A percentile compares a stretch with the other conserved stretches of the same genome.
These are phyloP conservation scores for Rousettus leschenaultii DNA, from an alignment of 2,113 vertebrate species.

Conservation along the genomic window DNA sequence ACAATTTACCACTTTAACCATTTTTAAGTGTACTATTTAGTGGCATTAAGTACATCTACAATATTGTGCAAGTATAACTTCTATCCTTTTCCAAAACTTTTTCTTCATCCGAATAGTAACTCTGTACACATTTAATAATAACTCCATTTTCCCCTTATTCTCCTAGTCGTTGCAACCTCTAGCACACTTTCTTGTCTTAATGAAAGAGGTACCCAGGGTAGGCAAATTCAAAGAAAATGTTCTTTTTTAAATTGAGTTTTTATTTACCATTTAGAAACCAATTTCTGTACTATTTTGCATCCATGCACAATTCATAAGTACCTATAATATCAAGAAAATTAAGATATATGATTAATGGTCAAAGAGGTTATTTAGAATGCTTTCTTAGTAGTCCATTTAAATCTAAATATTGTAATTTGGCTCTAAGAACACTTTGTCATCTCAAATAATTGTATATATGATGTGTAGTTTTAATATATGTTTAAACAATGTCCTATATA, in stretches of 20 bases:
- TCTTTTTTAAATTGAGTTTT: not conserved
- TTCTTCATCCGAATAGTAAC: not conserved
- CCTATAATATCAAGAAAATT: not conserved
- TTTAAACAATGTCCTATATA: slow-evolving; percentile 38
- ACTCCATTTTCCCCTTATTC: not conserved
- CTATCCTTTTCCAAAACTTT: not conserved
- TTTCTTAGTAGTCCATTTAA: slow-evolving; percentile 32
- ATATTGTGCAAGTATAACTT: not conserved
- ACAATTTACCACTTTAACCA: not conserved
- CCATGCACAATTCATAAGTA: not conserved
- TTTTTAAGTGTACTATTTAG: not conserved
- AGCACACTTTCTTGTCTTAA: not conserved
- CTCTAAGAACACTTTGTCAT: slow-evolving; percentile 52
- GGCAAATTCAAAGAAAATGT: not conserved
- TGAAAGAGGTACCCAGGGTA: not conserved
- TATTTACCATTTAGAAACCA: not conserved
- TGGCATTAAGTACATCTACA: not conserved
- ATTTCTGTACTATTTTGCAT: not conserved
- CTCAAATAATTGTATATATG: slow-evolving; percentile 50
- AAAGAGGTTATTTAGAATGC: slow-evolving; percentile 28
- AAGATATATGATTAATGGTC: not conserved
- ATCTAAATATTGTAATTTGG: slow-evolving; percentile 61
- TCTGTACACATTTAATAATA: not conserved
- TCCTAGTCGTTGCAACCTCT: not conserved
- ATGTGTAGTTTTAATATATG: slow-evolving; percentile 52